phyloP scores from a whole-genome alignment of 2,888 invertebrate genomes.

The Drosophila pegasa region DNA sequence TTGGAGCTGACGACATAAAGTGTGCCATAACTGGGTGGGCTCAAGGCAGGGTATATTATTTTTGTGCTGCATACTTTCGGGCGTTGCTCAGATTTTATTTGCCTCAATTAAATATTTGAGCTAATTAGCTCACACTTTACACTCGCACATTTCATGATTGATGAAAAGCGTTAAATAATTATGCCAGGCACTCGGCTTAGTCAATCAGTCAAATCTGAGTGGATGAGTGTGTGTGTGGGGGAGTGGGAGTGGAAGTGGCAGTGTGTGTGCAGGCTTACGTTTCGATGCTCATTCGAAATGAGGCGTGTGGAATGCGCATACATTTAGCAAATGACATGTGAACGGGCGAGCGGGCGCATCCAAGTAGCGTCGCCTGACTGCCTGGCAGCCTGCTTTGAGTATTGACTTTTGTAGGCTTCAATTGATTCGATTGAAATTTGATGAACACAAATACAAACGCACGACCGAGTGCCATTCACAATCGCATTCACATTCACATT shows the following conservation, averaged over 20 bases:
- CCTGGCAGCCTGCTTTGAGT: constrained; percentile 12
- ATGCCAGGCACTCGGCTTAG: constrained; percentile 43
- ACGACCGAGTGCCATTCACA: constrained; percentile 39
- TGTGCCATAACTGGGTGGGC: no score
- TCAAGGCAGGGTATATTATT: no score
- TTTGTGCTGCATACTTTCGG: constrained; percentile 49
- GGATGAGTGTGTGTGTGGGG: background rate
- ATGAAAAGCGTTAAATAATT: constrained; percentile 70
- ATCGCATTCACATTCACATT: constrained; percentile 22
- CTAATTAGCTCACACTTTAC: constrained; percentile 76
- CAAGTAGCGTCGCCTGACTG: constrained; percentile 25
- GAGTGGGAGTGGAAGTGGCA: background rate
- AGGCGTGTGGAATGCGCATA: constrained; percentile 36
- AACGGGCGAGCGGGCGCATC: constrained; percentile 12
- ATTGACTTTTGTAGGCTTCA: constrained; percentile 52
- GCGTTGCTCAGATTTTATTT: constrained; percentile 66
- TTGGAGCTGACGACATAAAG: no score
- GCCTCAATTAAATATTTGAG: constrained; percentile 73
- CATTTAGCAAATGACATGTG: constrained; percentile 46
- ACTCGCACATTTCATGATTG: constrained; percentile 58
- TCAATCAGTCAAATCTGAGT: constrained; percentile 12
- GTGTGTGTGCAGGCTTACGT: constrained; percentile 2
- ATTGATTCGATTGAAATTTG: constrained; percentile 58
- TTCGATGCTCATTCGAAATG: constrained; percentile 22
- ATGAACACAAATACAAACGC: constrained; percentile 31